phyloP scores from a whole-genome alignment of 2,888 invertebrate species.

The Diadromus collaris region DNA sequence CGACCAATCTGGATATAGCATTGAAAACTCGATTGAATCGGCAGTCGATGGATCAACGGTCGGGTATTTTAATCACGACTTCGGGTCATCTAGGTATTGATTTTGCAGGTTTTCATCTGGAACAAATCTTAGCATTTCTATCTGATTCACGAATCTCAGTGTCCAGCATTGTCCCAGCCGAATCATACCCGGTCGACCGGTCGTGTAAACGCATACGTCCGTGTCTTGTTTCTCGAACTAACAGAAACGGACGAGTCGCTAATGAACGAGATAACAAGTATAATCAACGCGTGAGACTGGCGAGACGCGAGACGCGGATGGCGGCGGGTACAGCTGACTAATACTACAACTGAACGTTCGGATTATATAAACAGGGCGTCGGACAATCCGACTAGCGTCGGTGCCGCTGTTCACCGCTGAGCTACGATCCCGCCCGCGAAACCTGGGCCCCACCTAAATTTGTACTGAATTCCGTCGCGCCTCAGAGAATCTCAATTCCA shows the following conservation, averaged over 20 bases:
- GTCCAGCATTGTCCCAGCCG: not conserved
- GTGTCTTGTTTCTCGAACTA: conserved; percentile 22
- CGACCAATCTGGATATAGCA: too few species aligned
- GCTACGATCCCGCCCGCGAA: conserved; percentile 40
- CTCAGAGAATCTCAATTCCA: conserved; percentile 54
- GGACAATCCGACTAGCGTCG: conserved; percentile 27
- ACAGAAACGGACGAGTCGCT: conserved; percentile 28
- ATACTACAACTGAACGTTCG: conserved; percentile 35
- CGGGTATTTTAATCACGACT: too few species aligned
- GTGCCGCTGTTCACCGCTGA: conserved; percentile 32
- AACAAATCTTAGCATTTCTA: too few species aligned
- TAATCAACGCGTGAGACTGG: conserved; percentile 51
- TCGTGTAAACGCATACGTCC: not conserved
- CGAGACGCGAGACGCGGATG: conserved; percentile 26
- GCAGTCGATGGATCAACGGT: too few species aligned
- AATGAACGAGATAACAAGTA: conserved; percentile 56
- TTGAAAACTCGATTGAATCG: too few species aligned
- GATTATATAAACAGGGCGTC: conserved; percentile 45
- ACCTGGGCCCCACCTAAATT: conserved; percentile 42
- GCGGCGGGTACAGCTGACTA: conserved; percentile 38
- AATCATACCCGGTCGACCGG: not conserved
- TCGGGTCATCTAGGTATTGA: too few species aligned
- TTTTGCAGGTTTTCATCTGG: too few species aligned
- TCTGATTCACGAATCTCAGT: not conserved
- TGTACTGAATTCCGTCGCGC: conserved; percentile 48